A percentile compares a stretch with the other conserved stretches of the same genome.
Conservation (phyloP, 92 coral and sea anemone genomes). For the Diadumene lineata region DNA sequence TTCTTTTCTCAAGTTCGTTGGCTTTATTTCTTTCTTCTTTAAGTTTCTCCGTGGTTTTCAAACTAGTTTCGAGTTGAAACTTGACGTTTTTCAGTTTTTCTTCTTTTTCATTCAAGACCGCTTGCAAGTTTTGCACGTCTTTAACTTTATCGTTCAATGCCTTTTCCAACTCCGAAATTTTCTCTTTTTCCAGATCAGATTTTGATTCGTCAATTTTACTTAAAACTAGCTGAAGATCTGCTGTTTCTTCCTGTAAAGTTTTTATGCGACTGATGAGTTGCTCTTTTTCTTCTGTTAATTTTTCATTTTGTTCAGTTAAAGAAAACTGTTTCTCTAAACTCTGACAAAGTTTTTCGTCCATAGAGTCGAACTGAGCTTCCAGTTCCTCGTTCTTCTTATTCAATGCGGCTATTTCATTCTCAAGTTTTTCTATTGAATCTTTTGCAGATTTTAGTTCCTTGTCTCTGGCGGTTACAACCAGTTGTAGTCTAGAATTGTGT, state of each 20-base stretch:
- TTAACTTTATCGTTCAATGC: slow-evolving; percentile 37
- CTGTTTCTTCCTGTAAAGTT: slow-evolving; percentile 59
- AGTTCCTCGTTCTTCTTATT: slow-evolving; percentile 56
- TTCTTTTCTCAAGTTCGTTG: slow-evolving; percentile 16
- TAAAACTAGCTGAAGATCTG: slow-evolving; percentile 57
- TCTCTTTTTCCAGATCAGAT: slow-evolving; percentile 27
- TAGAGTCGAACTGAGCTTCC: slow-evolving; percentile 58
- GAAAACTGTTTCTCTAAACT: slow-evolving; percentile 62
- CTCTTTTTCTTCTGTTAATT: slow-evolving; percentile 51
- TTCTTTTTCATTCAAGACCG: slow-evolving; percentile 21
- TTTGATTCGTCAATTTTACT: slow-evolving; percentile 32
- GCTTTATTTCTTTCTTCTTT: slow-evolving; percentile 7
- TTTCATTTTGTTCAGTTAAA: slow-evolving; percentile 60
- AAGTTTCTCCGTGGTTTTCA: slow-evolving; percentile 1
- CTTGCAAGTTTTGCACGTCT: slow-evolving; percentile 20
- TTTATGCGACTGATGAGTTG: slow-evolving; percentile 41
- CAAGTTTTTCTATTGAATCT: slow-evolving; percentile 44
- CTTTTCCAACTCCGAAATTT: slow-evolving; percentile 42
- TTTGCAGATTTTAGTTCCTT: slow-evolving; percentile 34
- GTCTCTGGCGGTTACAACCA: slow-evolving; percentile 37
- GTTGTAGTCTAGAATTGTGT: slow-evolving; percentile 30
- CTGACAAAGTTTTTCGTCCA: slow-evolving; percentile 62
- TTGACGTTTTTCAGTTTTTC: slow-evolving; percentile 24
- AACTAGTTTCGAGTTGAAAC: background rate
- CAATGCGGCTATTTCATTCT: slow-evolving; percentile 49